Percentiles rank a stretch among this genome's conserved stretches.
These are phyloP conservation scores for Aeoliscus strigatus DNA, from an alignment of 2,797 vertebrate species.

Conservation along the genomic window DNA sequence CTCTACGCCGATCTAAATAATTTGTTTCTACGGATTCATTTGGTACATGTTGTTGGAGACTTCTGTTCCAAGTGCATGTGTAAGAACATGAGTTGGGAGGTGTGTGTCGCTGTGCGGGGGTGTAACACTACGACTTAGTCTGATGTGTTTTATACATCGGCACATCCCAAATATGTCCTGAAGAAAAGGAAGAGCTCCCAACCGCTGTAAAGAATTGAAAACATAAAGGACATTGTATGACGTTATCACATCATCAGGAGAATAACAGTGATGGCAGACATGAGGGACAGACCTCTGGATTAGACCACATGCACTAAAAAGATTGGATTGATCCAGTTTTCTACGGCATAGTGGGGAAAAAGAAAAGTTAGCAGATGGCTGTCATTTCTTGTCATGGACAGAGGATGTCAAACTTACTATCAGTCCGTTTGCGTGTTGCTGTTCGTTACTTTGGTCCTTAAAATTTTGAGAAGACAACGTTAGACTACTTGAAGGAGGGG, in stretches of 20 bases:
- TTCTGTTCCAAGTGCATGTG: too few species aligned
- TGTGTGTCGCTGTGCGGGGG: too few species aligned
- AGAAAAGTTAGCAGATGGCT: slow-evolving; percentile 60
- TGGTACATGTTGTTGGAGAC: too few species aligned
- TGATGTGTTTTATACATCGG: too few species aligned
- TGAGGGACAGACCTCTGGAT: slow-evolving; percentile 62
- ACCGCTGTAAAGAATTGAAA: slow-evolving; percentile 25
- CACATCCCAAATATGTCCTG: slow-evolving; percentile 2
- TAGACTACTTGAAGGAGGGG: slow-evolving; percentile 75
- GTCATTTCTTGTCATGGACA: slow-evolving; percentile 56
- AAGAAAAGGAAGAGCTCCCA: slow-evolving; percentile 50
- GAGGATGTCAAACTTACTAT: slow-evolving; percentile 93
- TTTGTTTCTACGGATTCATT: too few species aligned
- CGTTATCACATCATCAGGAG: slow-evolving; percentile 42
- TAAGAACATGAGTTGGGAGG: too few species aligned
- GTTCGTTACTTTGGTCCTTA: slow-evolving; percentile 99
- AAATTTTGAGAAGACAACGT: slow-evolving; percentile 87
- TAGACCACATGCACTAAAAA: slow-evolving; percentile 79
- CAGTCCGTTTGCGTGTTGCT: slow-evolving; percentile 99
- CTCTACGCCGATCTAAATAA: too few species aligned
- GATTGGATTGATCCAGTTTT: slow-evolving; percentile 53
- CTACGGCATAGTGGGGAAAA: slow-evolving; percentile 46
- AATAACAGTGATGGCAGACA: slow-evolving; percentile 51
- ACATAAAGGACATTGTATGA: slow-evolving; percentile 33
- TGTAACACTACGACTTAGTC: too few species aligned